phyloP scores from a whole-genome alignment of 2,797 vertebrate species.

The Odontamblyopus rebecca region DNA sequence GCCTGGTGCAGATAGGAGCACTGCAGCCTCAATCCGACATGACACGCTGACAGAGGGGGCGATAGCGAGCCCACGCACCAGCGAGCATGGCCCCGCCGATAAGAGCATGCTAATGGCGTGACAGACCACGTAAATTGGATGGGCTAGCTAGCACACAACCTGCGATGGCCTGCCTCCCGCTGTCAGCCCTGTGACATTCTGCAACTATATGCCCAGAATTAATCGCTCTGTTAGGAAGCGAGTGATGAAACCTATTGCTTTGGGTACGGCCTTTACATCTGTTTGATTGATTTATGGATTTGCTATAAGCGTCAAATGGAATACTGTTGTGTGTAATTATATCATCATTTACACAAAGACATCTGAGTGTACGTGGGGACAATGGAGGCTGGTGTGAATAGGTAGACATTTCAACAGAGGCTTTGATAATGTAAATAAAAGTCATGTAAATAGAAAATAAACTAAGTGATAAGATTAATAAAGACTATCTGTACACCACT shows the following conservation, averaged over 20 bases:
- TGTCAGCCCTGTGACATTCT: conserved; percentile 6
- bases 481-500: no score
- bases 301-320: not conserved
- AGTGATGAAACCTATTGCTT: not conserved
- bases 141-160: conserved; percentile 6
- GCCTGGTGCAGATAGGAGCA: conserved; percentile 45
- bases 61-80: conserved; percentile 44
- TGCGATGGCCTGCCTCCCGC: conserved; percentile 17
- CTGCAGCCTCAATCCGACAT: conserved; percentile 46
- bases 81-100: conserved; percentile 41
- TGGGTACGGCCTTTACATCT: not conserved
- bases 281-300: conserved; percentile 12
- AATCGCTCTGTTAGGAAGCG: conserved; percentile 3
- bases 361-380: not conserved
- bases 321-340: not conserved
- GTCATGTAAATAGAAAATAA: not conserved
- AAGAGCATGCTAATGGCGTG: conserved; percentile 32
- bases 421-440: not conserved
- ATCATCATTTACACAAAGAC: not conserved
- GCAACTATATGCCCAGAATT: not conserved
- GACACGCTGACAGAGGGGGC: conserved; percentile 49
- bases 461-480: no score
- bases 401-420: not conserved
- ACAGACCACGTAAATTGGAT: conserved; percentile 31
- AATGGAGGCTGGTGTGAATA: not conserved